Evolutionary conservation across 2,113 vertebrate genomes (phyloP).

Genomic region (Ramphastos sulfuratus): DNA sequence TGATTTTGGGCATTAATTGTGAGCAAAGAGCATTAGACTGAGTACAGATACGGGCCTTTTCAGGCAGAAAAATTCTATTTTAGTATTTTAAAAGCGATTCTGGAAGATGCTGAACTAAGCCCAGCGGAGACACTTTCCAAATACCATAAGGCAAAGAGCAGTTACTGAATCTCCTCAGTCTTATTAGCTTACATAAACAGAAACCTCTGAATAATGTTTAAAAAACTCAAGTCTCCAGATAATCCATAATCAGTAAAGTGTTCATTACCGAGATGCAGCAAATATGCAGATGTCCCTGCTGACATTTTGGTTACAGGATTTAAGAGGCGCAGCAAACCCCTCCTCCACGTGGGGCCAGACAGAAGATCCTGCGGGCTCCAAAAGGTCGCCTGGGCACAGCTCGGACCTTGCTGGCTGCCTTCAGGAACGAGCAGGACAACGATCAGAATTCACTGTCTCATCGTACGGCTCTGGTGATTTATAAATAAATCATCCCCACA

Average conservation of each 20-base stretch:
- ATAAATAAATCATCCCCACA: slow-evolving; percentile 72
- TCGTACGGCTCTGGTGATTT: slow-evolving; percentile 49
- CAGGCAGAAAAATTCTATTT: slow-evolving; percentile 38
- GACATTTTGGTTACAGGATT: slow-evolving; percentile 18
- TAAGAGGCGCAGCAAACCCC: slow-evolving; percentile 27
- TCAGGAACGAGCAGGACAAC: not conserved
- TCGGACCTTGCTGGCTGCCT: not conserved
- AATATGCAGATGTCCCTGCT: slow-evolving; percentile 66
- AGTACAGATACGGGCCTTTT: not conserved
- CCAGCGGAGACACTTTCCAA: slow-evolving; percentile 30
- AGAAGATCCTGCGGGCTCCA: not conserved
- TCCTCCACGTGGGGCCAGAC: not conserved
- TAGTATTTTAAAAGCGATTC: slow-evolving; percentile 27
- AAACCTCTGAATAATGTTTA: slow-evolving; percentile 78
- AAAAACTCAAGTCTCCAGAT: slow-evolving; percentile 76
- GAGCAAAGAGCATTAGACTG: slow-evolving; percentile 1
- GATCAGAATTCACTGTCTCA: slow-evolving; percentile 31
- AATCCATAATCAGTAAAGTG: slow-evolving; percentile 74
- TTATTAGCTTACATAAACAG: slow-evolving; percentile 78
- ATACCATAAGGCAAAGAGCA: slow-evolving; percentile 52
- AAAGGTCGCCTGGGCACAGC: not conserved
- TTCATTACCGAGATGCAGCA: slow-evolving; percentile 74
- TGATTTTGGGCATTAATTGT: slow-evolving; percentile 55
- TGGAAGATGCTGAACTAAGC: slow-evolving; percentile 44
- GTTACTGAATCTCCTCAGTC: slow-evolving; percentile 70